Evolutionary conservation across 2,888 invertebrate species (phyloP), one percentile per base, ranked within the genome.

Genomic region (Gasteruption jaculator): DNA sequence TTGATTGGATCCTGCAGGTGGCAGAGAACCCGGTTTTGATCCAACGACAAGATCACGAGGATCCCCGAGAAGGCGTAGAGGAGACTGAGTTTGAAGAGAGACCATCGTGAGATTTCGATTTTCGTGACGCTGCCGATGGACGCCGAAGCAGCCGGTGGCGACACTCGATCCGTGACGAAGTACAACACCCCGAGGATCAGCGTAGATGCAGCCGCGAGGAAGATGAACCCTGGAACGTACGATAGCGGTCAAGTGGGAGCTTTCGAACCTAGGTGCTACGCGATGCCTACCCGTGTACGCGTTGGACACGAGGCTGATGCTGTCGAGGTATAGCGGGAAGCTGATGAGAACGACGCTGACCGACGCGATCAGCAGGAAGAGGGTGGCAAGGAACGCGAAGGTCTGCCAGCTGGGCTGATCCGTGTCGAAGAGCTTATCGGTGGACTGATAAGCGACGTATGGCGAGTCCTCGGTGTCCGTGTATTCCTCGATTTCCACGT

Each of bases 1-100:
- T 80, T 78, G 26, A 80, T 74, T 1, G 80, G 80, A 61, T 80
- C 80, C 56, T 80, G 80, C 26, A 80, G 65, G 58, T 80, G 80
- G 49, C 80, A 80, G 36, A 78, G 66, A 4, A 80, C 79, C 52
- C 77, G 63, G 49, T 76, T 74, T 43, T 73, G 67, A 53, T 78
- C 78, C 46, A 75, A 55, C 3, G 76, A 70, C 49, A 75, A 74
- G n/a, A 74, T 68, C 26, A 75, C 64, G 35, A 75, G 64, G 49
- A 76, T 70, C n/a, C 71, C 73, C 45, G 74, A 65, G 8, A 72
- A 46, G 7, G 73, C 73, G 50, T 75, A 75, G 11, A 74, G 45
- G 5, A 69, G 52, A 42, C 75, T 71, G 44, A 75, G 63, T 54
- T 74, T 71, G 20, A 72, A 38, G 24, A 76, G 52, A 18, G 67